These are phyloP conservation scores for Cololabis saira DNA, from an alignment of 2,113 vertebrate species.

Conservation along the genomic window DNA sequence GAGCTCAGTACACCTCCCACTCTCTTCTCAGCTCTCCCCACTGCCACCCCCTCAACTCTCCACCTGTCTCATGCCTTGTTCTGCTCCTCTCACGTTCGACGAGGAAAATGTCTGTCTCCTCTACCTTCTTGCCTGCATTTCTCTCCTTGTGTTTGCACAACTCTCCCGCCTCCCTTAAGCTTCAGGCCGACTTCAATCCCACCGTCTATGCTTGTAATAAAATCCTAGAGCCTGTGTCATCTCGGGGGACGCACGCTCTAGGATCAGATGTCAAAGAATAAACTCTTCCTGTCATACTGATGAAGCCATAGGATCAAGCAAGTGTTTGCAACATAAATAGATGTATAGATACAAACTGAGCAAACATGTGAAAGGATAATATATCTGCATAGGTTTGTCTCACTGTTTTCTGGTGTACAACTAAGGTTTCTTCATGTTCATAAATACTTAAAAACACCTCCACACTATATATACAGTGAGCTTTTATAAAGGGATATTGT, in stretches of 20 bases:
- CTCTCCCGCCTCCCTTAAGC: constrained; percentile 10
- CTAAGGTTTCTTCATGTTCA: no score
- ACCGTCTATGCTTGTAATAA: constrained; percentile 22
- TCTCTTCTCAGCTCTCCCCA: constrained; percentile 54
- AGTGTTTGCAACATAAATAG: neutral
- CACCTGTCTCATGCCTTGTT: constrained; percentile 54
- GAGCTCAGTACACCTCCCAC: constrained; percentile 48
- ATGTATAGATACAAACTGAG: no score
- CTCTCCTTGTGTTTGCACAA: constrained; percentile 5
- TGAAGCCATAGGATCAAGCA: neutral
- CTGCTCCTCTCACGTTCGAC: constrained; percentile 28
- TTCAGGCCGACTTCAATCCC: constrained; percentile 30
- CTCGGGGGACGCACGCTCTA: constrained; percentile 36
- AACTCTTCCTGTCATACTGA: constrained; percentile 11
- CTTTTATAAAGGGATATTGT: no score
- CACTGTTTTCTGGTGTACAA: no score
- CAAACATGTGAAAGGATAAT: no score
- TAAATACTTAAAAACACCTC: no score
- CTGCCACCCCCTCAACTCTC: constrained; percentile 24
- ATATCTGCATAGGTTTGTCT: no score
- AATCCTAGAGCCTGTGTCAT: constrained; percentile 35
- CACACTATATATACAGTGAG: no score
- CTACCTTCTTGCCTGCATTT: neutral
- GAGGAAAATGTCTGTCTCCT: constrained; percentile 32
- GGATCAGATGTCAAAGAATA: constrained; percentile 44